Conservation (phyloP, 2,113 vertebrate species). For the Gallinago undulata region DNA sequence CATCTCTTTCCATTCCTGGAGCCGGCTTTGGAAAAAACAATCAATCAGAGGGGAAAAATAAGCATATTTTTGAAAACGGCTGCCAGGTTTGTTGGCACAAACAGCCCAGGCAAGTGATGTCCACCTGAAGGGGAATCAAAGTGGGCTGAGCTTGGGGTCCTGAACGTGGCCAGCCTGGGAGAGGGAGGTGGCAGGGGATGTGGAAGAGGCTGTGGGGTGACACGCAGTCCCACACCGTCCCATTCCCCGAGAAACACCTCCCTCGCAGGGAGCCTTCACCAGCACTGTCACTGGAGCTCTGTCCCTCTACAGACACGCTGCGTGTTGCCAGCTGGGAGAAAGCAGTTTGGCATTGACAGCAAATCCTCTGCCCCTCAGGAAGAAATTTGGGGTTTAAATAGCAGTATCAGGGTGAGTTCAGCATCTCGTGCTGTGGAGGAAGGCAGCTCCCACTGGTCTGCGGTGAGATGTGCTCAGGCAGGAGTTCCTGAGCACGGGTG, state of each 20-base stretch:
- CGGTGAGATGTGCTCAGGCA: background rate
- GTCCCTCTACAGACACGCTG: background rate
- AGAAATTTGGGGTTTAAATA: background rate
- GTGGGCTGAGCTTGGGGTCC: background rate
- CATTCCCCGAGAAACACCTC: background rate
- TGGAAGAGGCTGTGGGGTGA: background rate
- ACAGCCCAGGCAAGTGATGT: background rate
- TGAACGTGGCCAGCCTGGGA: too few relatives aligned
- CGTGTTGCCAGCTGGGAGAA: background rate
- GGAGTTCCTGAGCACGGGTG: background rate
- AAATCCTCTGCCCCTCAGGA: background rate
- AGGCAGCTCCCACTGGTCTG: background rate
- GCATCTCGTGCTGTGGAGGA: background rate
- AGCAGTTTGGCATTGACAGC: background rate
- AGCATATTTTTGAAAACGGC: fast-evolving
- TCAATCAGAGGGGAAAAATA: background rate
- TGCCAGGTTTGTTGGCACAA: background rate
- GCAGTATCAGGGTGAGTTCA: background rate
- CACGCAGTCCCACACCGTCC: background rate
- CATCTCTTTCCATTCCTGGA: slow-evolving; percentile 28
- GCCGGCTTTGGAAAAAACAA: background rate
- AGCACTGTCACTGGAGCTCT: background rate
- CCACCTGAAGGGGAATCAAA: background rate
- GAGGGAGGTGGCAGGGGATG: background rate
- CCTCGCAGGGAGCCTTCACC: background rate